Percentiles rank a stretch among this genome's conserved stretches.
phyloP scores from a whole-genome alignment of 2,797 vertebrate genomes.

The Alcedo atthis region DNA sequence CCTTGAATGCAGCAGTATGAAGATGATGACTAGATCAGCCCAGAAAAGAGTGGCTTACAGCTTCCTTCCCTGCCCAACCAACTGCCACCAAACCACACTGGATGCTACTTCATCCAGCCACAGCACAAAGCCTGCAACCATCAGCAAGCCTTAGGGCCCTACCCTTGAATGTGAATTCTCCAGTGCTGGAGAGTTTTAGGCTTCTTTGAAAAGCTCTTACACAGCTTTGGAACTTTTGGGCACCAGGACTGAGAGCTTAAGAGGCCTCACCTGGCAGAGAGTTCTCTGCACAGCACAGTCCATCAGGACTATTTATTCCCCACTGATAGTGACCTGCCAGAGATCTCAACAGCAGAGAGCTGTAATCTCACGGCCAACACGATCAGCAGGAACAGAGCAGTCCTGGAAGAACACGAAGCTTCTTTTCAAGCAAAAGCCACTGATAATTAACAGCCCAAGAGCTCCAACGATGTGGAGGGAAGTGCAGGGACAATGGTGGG shows the following conservation, averaged over 20 bases:
- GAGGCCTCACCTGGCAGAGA: neutral
- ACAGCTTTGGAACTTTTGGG: neutral
- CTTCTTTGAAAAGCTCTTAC: neutral
- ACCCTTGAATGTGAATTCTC: neutral
- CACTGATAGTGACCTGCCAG: neutral
- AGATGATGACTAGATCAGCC: neutral
- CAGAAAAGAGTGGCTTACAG: neutral
- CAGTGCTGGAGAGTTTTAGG: neutral
- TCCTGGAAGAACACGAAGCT: neutral
- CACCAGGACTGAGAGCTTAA: neutral
- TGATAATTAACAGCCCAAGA: neutral
- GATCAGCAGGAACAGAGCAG: slow-evolving; percentile 17
- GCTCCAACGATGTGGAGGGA: fast-evolving
- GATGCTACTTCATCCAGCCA: neutral
- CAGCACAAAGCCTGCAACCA: neutral
- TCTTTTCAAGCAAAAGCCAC: neutral
- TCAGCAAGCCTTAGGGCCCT: neutral
- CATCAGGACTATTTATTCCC: slow-evolving; percentile 2
- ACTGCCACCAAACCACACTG: neutral
- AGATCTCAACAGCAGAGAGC: neutral
- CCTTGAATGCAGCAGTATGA: neutral
- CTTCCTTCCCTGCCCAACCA: neutral
- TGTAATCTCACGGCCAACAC: neutral
- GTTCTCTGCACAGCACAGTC: neutral
- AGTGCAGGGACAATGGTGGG: neutral